Base-by-base conservation (phyloP, 92 coral and sea anemone species). In the Zoanthus solanderi region DNA sequence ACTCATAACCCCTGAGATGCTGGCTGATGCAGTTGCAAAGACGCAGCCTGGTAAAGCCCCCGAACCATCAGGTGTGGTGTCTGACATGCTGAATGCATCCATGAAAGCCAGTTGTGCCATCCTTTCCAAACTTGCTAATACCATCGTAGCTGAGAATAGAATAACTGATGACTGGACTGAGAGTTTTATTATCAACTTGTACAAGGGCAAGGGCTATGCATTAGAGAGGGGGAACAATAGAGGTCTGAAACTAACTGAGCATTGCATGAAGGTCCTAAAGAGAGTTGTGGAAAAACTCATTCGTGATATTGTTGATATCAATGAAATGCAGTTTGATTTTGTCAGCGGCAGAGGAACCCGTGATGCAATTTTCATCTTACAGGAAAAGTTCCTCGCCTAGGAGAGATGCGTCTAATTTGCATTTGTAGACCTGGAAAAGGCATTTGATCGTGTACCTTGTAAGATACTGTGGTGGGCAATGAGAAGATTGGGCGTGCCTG, bases 21-120 rank as follows among this genome's bases (percentile, higher is more conserved):
- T 11, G 61, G 84, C 84, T 23, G 28, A 47, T 45, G 89, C 89
- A n/a, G 28, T 76, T 52, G 57, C 57, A 54, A 54, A 54, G 60
- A 54, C 9, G 60, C 60, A 54, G 60, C 60, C 60, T 54, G 42
- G 60, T 54, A 54, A 54, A 54, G 16, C 10, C 57, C 57, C 57
- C 57, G 57, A 13, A 52, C 57, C 3, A 52, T 52, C 57, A 52
- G 57, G 57, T 52, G 57, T 52, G 57, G 57, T 52, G 57, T 52
- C 60, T 54, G 60, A 54, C 8, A 54, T 54, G 14, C 60, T 54
- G 60, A 54, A 7, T 54, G 60, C 60, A 54, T 54, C 60, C 60
- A 54, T 54, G 60, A 54, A 54, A 54, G 60, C 60, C 60, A 54
- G 60, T 54, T 54, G 60, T 54, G 14, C 60, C 12, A 54, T 54